A percentile compares a stretch with the other conserved stretches of the same genome.
These are phyloP conservation scores for Petrocephalus microphthalmus DNA, from an alignment of 2,113 vertebrate genomes.

Conservation along the genomic window DNA sequence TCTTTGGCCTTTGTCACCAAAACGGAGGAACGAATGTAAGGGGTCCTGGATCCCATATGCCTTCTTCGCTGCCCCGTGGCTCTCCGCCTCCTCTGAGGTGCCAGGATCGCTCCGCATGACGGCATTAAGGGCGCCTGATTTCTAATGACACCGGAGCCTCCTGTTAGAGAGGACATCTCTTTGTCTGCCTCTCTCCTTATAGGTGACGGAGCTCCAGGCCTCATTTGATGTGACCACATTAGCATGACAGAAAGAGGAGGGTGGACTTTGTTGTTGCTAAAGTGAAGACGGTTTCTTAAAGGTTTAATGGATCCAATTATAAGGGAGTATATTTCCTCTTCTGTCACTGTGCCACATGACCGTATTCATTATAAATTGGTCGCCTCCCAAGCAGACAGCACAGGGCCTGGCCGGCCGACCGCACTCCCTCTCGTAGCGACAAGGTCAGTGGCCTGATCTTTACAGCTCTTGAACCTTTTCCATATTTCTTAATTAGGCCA, in stretches of 20 bases:
- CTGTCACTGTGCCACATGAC: conserved; percentile 43
- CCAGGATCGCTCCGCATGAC: conserved; percentile 24
- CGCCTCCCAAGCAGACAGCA: conserved; percentile 42
- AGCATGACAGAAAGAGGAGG: conserved; percentile 53
- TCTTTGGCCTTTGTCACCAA: neutral
- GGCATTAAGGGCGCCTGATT: conserved; percentile 29
- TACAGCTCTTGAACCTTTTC: conserved; percentile 47
- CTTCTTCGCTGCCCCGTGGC: neutral
- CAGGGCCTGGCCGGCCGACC: conserved; percentile 28
- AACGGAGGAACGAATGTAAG: neutral
- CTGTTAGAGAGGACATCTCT: conserved; percentile 30
- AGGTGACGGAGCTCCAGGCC: conserved; percentile 46
- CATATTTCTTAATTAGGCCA: conserved; percentile 69
- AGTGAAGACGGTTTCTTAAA: conserved; percentile 56
- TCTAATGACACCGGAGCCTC: conserved; percentile 30
- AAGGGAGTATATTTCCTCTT: conserved; percentile 45
- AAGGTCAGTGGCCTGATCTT: conserved; percentile 35
- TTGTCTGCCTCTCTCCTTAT: conserved; percentile 27
- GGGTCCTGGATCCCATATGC: neutral
- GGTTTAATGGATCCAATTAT: conserved; percentile 68
- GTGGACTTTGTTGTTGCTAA: conserved; percentile 51
- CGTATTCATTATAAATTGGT: conserved; percentile 54
- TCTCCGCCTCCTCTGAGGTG: neutral
- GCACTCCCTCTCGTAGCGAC: conserved; percentile 40
- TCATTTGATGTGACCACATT: conserved; percentile 63